Evolutionary conservation across 2,888 invertebrate species (phyloP).

Genomic region (Tethea ocularis): DNA sequence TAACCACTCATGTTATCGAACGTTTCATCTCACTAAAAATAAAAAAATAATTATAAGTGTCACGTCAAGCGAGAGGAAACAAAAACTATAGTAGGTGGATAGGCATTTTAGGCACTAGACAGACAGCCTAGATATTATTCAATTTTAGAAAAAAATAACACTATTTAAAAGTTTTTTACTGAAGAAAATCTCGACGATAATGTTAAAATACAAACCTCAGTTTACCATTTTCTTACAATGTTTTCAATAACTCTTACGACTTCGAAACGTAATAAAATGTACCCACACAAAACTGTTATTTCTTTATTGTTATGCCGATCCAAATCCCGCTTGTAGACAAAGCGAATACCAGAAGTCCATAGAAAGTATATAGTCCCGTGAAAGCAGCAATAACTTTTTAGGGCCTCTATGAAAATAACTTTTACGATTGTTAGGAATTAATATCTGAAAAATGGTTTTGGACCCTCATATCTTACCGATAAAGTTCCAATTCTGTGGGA

Average conservation of each 20-base stretch:
- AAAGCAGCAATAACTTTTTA: conserved; percentile 74
- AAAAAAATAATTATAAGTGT: too few species aligned
- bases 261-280: conserved; percentile 56
- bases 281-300: conserved; percentile 56
- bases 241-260: conserved; percentile 34
- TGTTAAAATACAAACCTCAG: conserved; percentile 18
- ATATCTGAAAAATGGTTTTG: conserved; percentile 77
- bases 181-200: not conserved
- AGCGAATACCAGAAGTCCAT: conserved; percentile 64
- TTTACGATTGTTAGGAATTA: conserved; percentile 82
- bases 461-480: conserved; percentile 70
- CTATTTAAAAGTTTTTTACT: conserved; percentile 4
- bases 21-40: too few species aligned
- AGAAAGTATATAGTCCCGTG: conserved; percentile 66
- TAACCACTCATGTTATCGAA: too few species aligned
- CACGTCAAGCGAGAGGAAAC: too few species aligned
- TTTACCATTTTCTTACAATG: conserved; percentile 21
- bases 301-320: conserved; percentile 64
- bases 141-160: too few species aligned
- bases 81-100: too few species aligned
- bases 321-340: conserved; percentile 61
- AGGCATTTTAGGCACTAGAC: too few species aligned
- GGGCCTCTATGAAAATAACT: conserved; percentile 74
- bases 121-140: too few species aligned
- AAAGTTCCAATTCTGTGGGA: conserved; percentile 56